Percentiles rank a stretch among this genome's conserved stretches.
Conservation (phyloP, 2,113 vertebrate species). For the Orthonyx spaldingii region DNA sequence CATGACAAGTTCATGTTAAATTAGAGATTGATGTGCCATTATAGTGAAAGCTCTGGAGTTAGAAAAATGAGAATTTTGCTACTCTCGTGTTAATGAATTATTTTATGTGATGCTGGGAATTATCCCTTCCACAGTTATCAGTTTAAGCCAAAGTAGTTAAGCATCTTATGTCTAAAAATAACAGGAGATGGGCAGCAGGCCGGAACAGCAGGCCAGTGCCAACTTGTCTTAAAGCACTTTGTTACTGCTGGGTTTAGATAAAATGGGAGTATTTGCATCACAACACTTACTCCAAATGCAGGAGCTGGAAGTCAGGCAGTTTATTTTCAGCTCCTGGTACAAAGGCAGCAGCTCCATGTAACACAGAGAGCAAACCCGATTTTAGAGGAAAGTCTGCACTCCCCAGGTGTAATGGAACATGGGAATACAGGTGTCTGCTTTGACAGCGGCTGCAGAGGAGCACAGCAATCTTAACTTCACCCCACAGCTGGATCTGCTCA, state of each 20-base stretch:
- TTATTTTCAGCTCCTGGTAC: neutral
- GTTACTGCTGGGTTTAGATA: neutral
- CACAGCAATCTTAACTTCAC: neutral
- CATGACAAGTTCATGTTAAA: neutral
- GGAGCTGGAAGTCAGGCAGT: neutral
- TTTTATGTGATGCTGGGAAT: neutral
- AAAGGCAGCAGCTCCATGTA: neutral
- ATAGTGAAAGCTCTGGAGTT: neutral
- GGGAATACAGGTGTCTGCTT: neutral
- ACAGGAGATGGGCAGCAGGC: neutral
- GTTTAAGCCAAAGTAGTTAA: slow-evolving; percentile 47
- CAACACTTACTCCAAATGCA: neutral
- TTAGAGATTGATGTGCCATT: neutral
- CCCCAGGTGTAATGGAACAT: accelerated
- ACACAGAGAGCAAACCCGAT: neutral
- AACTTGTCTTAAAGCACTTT: neutral
- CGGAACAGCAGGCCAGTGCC: neutral
- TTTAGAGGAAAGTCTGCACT: neutral
- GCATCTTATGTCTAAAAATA: slow-evolving; percentile 52
- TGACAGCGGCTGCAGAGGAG: neutral
- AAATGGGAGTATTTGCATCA: neutral
- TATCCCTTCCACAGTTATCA: neutral
- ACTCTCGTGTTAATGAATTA: neutral
- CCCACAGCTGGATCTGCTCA: neutral
- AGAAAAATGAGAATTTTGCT: neutral